phyloP scores from a whole-genome alignment of 2,797 vertebrate genomes.

The Cirrhinus mrigala region DNA sequence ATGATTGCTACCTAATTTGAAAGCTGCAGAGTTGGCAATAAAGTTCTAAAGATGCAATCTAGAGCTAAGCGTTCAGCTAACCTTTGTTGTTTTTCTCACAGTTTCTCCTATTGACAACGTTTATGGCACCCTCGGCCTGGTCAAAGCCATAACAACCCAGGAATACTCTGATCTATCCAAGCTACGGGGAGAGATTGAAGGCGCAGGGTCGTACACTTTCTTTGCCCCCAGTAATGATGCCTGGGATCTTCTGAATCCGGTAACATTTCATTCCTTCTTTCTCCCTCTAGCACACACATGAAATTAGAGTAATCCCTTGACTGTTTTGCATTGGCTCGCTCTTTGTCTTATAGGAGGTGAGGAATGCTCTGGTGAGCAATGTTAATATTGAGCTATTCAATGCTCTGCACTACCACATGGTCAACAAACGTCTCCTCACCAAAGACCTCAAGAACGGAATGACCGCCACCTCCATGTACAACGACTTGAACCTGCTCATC shows the following conservation, averaged over 20 bases:
- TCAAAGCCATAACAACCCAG: conserved; percentile 88
- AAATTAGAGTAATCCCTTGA: neutral
- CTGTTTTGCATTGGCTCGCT: neutral
- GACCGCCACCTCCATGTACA: conserved; percentile 90
- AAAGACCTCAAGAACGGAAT: conserved; percentile 95
- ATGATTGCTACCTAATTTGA: neutral
- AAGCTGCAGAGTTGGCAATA: neutral
- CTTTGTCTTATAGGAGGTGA: conserved; percentile 77
- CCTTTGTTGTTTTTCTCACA: conserved; percentile 61
- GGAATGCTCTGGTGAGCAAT: conserved; percentile 88
- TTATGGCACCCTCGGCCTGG: conserved; percentile 89
- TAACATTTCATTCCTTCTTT: conserved; percentile 64
- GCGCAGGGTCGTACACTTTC: conserved; percentile 91
- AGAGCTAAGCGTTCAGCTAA: neutral
- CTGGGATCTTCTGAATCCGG: conserved; percentile 87
- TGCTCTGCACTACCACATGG: conserved; percentile 96
- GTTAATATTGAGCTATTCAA: conserved; percentile 96
- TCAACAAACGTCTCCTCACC: conserved; percentile 90
- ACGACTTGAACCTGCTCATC: conserved; percentile 86
- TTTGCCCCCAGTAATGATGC: conserved; percentile 97
- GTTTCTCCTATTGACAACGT: conserved; percentile 95
- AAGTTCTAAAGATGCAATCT: neutral
- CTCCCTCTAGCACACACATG: neutral
- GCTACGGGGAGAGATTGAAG: conserved; percentile 91
- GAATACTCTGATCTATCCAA: conserved; percentile 87